Base-by-base conservation (phyloP, 1,140 invertebrate genomes). In the Drosophila fuyamai region DNA sequence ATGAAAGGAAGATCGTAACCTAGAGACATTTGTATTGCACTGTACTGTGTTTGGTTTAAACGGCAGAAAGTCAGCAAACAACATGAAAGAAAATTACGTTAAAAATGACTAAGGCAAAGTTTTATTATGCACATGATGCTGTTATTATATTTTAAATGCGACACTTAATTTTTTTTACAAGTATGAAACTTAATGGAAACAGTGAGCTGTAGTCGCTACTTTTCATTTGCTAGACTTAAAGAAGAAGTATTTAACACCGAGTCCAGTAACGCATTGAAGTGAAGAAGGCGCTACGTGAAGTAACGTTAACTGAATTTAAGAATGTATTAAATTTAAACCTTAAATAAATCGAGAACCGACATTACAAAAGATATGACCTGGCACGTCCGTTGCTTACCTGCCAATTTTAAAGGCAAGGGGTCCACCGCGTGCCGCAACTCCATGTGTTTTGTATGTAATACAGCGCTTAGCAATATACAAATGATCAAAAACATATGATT, bases 121-220 rank as follows among this genome's bases (percentile, higher is more conserved):
- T 79, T 91, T 83, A 91, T 90, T 90, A 79, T 89, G 81, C 84
- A 84, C 66, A 90, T 90, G 88, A 90, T 90, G 88, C 86, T 90
- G 86, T 90, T 89, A 79, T 89, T 85, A 81, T 90, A 83, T 83
- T 88, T 89, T 89, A 83, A 88, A 81, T 61, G 66, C 48, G 47
- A 66, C 83, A 89, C 65, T 83, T 83, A 78, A 81, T 50, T 43
- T 89, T 89, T 88, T 72, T 80, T 76, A 71, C 73, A 65, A 58
- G 77, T 73, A 51, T 75, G 50, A 47, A 76, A 79, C 54, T 48
- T 7, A 55, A 83, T 62, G 66, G 75, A 83, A 62, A 51, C 32
- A n/a, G n/a, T n/a, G n/a, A n/a, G n/a, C n/a, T n/a, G n/a, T n/a
- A 53, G 50, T 47, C 55, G 79, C 79, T 51, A 67, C n/a, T 74